These are phyloP conservation scores for Dysdera silvatica DNA, from an alignment of 1,140 invertebrate genomes.

Conservation along the genomic window DNA sequence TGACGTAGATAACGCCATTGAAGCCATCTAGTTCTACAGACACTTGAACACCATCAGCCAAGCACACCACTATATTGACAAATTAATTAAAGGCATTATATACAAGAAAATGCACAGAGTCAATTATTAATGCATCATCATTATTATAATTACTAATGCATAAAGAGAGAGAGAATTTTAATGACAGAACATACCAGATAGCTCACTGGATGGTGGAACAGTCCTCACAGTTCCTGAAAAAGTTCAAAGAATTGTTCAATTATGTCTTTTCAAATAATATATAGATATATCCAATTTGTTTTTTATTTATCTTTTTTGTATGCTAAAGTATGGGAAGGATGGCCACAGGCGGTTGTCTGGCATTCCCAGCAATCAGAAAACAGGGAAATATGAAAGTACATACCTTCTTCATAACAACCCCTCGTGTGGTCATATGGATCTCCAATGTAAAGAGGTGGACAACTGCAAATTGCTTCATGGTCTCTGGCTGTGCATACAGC, in stretches of 20 bases:
- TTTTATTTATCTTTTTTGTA: too few species aligned
- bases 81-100: not conserved
- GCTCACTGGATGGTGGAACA: conserved; percentile 11
- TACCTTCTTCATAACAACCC: conserved; percentile 52
- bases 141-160: not conserved
- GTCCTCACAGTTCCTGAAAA: conserved; percentile 4
- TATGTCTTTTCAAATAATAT: not conserved
- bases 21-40: conserved; percentile 72
- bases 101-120: not conserved
- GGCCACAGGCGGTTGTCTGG: too few species aligned
- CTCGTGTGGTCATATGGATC: conserved; percentile 53
- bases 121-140: not conserved
- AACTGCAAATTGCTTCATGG: conserved; percentile 68
- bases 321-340: too few species aligned
- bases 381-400: not conserved
- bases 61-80: conserved; percentile 65
- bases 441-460: conserved; percentile 60
- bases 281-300: too few species aligned
- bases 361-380: too few species aligned
- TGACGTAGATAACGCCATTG: conserved; percentile 85
- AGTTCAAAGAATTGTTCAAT: not conserved
- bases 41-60: conserved; percentile 84
- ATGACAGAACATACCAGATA: conserved; percentile 9
- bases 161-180: not conserved
- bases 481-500: conserved; percentile 69